These are phyloP conservation scores for Chirona hameri DNA, from an alignment of 2,888 invertebrate species.

Conservation along the genomic window DNA sequence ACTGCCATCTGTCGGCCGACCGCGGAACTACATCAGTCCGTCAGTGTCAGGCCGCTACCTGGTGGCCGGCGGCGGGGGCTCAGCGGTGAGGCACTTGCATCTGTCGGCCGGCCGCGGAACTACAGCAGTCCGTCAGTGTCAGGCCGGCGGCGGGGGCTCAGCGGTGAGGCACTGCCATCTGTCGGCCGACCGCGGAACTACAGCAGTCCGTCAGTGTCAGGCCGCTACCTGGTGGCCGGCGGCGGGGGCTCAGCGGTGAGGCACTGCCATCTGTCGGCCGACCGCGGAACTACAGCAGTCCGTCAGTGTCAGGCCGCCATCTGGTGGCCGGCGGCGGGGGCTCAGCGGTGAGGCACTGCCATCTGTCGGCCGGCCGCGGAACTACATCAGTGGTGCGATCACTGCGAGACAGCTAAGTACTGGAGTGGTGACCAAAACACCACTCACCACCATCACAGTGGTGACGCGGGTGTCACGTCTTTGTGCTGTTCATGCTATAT, in stretches of 20 bases:
- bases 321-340: not conserved
- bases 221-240: slow-evolving; percentile 23
- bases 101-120: too few relatives aligned
- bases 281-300: not conserved
- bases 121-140: not conserved
- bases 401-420: too few relatives aligned
- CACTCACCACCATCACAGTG: too few relatives aligned
- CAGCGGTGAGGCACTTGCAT: not conserved
- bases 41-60: not conserved
- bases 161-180: not conserved
- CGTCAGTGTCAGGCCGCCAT: not conserved
- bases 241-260: not conserved
- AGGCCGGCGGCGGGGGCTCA: not conserved
- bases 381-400: too few relatives aligned
- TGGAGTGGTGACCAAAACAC: too few relatives aligned
- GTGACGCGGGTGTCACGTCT: too few relatives aligned
- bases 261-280: not conserved
- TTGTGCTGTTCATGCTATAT: too few relatives aligned
- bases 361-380: not conserved
- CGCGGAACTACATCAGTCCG: not conserved
- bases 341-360: not conserved
- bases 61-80: not conserved
- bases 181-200: not conserved
- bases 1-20: not conserved
- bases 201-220: not conserved